Conservation (phyloP, 2,797 vertebrate species). For the Cossypha heuglini region DNA sequence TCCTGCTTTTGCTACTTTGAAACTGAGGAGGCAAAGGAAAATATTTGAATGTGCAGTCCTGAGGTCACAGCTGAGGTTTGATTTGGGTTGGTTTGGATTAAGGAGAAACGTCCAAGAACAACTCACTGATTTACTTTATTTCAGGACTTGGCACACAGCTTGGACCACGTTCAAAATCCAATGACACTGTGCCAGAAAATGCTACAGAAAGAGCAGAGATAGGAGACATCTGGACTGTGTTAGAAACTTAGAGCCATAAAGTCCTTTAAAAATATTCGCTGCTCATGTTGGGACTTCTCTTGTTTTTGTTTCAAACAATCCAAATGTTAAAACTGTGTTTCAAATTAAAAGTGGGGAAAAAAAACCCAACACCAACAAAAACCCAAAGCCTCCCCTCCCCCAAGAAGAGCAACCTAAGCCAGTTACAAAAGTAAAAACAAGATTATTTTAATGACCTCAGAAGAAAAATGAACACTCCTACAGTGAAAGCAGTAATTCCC, state of each 20-base stretch:
- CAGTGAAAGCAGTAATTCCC: not conserved
- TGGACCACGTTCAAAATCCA: conserved; percentile 71
- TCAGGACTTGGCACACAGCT: conserved; percentile 77
- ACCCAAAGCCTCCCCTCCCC: not conserved
- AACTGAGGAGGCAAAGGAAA: conserved; percentile 62
- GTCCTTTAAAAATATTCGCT: conserved; percentile 72
- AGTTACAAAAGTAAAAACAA: conserved; percentile 6
- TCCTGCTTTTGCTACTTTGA: conserved; percentile 62
- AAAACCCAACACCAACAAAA: not conserved
- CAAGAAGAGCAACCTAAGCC: not conserved
- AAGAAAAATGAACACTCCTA: not conserved
- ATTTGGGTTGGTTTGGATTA: conserved; percentile 72
- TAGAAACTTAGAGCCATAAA: conserved; percentile 71
- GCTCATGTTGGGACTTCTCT: conserved; percentile 54
- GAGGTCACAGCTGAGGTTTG: conserved; percentile 75
- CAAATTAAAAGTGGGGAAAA: conserved; percentile 10
- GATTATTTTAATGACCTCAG: not conserved
- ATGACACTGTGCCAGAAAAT: conserved; percentile 66
- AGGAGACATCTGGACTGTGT: conserved; percentile 78
- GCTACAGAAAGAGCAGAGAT: conserved; percentile 68
- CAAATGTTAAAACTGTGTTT: conserved; percentile 36
- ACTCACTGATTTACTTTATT: conserved; percentile 79
- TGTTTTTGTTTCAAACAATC: conserved; percentile 62
- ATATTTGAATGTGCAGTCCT: conserved; percentile 71
- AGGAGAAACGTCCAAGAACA: conserved; percentile 79